Evolutionary conservation across 2,113 vertebrate species (phyloP), one percentile per base, ranked within the genome.

Genomic region (Syngnathus typhle): DNA sequence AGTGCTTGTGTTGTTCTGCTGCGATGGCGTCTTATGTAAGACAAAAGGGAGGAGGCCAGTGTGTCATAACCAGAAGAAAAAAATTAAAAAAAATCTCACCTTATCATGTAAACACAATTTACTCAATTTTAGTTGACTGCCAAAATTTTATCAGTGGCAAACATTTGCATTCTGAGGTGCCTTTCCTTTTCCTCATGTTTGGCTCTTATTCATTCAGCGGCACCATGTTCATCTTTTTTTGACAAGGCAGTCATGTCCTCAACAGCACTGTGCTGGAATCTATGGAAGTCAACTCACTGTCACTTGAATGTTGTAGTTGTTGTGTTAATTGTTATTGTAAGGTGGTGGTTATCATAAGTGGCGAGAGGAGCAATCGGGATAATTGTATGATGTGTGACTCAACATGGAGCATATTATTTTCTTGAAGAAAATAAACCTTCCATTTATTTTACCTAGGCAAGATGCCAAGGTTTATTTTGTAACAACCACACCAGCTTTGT

Each of bases 81-180:
- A 11, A 27, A 27, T 23, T 41, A 10, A 11, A 43, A 10, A 41
- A 10, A 32, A 46, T 15, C 55, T 71, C 56, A 66, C 59, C 37
- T 59, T 18, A 2, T 75, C 73, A 21, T 69, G 68, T 77, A 66
- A 66, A 75, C 55, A 68, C 38, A 43, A 47, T 64, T 23, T 37
- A 2, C 37, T 64, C 21, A 19, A 15, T 71, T 16, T 11, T 6
- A 37, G 67, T 46, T 39, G 56, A 59, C 44, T 23, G 0, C 44
- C 43, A 5, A 15, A 4, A 39, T 70, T 65, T 70, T 38, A 23
- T 56, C 54, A 13, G 37, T 59, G 51, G 46, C 32, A 63, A 47
- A 46, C 47, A n/a, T 27, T 43, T 66, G 15, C 27, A 10, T 69
- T 32, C 5, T 7, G 7, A 65, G 38, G 60, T 47, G 38, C 18